These are phyloP conservation scores for Oreochromis tanganicae DNA, from an alignment of 2,113 vertebrate species.

Conservation along the genomic window DNA sequence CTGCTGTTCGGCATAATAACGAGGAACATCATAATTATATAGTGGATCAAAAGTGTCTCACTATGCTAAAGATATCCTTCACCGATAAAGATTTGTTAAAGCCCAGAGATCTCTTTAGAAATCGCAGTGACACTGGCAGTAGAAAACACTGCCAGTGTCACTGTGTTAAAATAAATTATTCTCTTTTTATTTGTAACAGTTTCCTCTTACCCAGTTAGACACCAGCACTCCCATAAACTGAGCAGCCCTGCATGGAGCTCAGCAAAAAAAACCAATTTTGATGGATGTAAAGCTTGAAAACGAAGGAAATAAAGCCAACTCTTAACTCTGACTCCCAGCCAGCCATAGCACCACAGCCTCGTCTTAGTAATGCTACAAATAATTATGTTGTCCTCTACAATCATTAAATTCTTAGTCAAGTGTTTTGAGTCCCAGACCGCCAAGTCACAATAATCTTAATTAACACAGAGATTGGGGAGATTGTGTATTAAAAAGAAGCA, in stretches of 20 bases:
- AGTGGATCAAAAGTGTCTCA: background rate
- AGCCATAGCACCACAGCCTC: background rate
- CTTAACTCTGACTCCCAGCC: background rate
- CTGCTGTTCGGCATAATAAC: background rate
- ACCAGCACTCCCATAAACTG: background rate
- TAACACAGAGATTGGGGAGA: background rate
- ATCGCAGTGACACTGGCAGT: too few species aligned
- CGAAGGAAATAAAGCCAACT: background rate
- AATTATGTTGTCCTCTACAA: background rate
- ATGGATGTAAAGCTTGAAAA: background rate
- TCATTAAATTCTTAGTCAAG: background rate
- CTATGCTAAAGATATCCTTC: background rate
- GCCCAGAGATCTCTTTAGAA: background rate
- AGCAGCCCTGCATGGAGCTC: background rate
- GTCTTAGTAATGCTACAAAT: background rate
- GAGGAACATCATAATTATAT: background rate
- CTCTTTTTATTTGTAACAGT: background rate
- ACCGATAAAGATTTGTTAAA: background rate
- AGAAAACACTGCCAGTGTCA: background rate
- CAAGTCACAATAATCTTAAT: background rate
- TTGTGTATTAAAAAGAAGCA: background rate
- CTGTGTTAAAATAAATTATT: background rate
- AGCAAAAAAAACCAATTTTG: fast-evolving
- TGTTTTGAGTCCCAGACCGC: background rate
- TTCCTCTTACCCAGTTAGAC: background rate